phyloP scores from a whole-genome alignment of 35 echinoderm and acorn worm species.

The Amphiura filiformis region DNA sequence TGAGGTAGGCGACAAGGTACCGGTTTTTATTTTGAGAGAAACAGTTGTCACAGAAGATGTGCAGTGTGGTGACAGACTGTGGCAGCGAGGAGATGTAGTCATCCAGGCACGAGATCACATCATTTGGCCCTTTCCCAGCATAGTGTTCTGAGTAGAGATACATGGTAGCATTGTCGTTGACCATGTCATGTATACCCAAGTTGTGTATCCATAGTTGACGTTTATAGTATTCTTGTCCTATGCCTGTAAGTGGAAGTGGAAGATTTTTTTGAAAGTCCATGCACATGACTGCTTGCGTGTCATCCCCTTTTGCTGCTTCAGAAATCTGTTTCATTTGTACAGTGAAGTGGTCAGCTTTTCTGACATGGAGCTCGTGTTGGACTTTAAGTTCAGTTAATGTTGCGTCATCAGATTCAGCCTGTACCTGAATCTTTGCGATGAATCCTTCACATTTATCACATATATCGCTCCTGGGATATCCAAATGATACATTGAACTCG shows the following conservation, averaged over 20 bases:
- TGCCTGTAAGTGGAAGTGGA: constrained; percentile 8
- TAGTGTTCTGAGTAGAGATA: constrained; percentile 15
- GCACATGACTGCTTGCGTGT: not conserved
- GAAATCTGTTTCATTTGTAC: not conserved
- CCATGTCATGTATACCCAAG: not conserved
- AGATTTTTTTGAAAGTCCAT: constrained; percentile 7
- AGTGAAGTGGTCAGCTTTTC: constrained; percentile 16
- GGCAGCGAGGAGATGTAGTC: not conserved
- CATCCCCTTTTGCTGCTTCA: not conserved
- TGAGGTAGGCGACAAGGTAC: constrained; percentile 15
- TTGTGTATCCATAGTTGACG: constrained; percentile 14
- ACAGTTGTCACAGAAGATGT: constrained; percentile 18
- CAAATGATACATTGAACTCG: constrained; percentile 17
- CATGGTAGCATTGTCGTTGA: not conserved
- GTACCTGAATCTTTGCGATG: not conserved
- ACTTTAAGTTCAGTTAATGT: not conserved
- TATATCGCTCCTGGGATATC: not conserved
- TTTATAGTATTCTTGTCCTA: constrained; percentile 30
- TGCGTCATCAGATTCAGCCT: not conserved
- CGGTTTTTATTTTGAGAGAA: constrained; percentile 30
- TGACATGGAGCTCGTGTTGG: constrained; percentile 3
- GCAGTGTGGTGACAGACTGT: constrained; percentile 1
- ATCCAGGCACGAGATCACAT: not conserved
- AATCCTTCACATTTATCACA: not conserved
- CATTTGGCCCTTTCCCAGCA: constrained; percentile 12